Base-by-base conservation (phyloP, 2,888 invertebrate species). In the Noctua fimbriata region DNA sequence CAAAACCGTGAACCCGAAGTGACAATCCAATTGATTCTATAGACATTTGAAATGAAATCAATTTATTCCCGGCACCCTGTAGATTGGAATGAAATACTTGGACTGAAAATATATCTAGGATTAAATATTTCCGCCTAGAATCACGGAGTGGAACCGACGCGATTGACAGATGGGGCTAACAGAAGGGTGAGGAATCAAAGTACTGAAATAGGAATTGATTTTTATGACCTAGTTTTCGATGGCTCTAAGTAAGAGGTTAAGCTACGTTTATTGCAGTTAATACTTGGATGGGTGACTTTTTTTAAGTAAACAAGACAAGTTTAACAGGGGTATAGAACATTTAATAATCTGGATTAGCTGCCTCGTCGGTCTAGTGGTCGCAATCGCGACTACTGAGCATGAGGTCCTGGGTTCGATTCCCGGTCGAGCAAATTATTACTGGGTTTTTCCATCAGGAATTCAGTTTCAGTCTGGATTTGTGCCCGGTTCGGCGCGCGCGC, bases 41-140 rank as follows among this genome's bases (percentile, higher is more conserved):
- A 82, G 87, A 88, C 87, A 81, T 87, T 81, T 87, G 81, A 87
- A 89, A 80, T 79, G 74, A 88, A 88, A 88, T 89, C 87, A 87
- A 88, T 88, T 89, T 87, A 79, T 81, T 84, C 85, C 44, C 79
- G 66, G 70, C 82, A 70, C 84, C 77, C 69, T 24, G 24, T 76
- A 78, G 82, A 87, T 87, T 87, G 80, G 65, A 88, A 76, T 82
- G 83, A 86, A 87, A 87, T 86, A 82, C 79, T 85, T 75, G 63
- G 58, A 73, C 71, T 78, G 75, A 88, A 73, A 84, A 87, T 88
- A 85, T 82, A 87, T 87, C 81, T 85, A 65, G 86, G 86, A 86
- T 88, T 88, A 86, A 88, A 87, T 83, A 88, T 77, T 77, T 72
- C 67, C 73, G 82, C 66, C 78, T 81, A 47, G 78, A 72, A 47